These are phyloP conservation scores for Sinella curviseta DNA, from an alignment of 1,140 invertebrate genomes.

Conservation along the genomic window DNA sequence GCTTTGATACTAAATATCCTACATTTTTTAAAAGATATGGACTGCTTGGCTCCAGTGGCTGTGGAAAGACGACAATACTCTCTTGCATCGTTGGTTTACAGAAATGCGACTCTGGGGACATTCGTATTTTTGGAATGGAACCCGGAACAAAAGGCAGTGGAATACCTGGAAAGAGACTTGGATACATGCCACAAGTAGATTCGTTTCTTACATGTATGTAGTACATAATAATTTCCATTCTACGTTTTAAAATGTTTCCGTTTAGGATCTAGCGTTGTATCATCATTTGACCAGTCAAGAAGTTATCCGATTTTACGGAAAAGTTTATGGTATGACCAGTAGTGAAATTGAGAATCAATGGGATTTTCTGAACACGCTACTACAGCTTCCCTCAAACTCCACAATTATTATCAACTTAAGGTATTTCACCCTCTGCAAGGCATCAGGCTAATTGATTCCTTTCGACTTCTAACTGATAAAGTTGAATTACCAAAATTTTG, in stretches of 20 bases:
- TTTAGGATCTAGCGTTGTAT: conserved; percentile 34
- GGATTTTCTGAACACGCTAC: conserved; percentile 38
- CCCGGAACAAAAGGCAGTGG: conserved; percentile 52
- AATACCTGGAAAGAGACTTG: conserved; percentile 55
- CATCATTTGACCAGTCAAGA: conserved; percentile 39
- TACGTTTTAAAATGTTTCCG: background rate
- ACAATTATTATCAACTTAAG: background rate
- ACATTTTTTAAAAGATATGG: no score
- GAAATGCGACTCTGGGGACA: conserved; percentile 52
- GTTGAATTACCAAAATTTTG: background rate
- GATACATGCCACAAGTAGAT: conserved; percentile 41
- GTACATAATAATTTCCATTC: background rate
- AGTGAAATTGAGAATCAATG: conserved; percentile 29
- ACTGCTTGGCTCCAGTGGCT: conserved; percentile 54
- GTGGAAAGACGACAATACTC: conserved; percentile 56
- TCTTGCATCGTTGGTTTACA: conserved; percentile 55
- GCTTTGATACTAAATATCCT: no score
- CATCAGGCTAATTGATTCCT: conserved; percentile 58
- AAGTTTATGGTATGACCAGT: conserved; percentile 29
- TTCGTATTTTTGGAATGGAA: conserved; percentile 53
- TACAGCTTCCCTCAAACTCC: conserved; percentile 16
- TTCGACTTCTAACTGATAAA: background rate
- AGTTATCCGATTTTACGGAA: conserved; percentile 39
- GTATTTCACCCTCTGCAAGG: no score
- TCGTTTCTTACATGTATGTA: conserved; percentile 52